phyloP scores from a whole-genome alignment of 2,888 invertebrate species.

The Heteromurus nitidus region DNA sequence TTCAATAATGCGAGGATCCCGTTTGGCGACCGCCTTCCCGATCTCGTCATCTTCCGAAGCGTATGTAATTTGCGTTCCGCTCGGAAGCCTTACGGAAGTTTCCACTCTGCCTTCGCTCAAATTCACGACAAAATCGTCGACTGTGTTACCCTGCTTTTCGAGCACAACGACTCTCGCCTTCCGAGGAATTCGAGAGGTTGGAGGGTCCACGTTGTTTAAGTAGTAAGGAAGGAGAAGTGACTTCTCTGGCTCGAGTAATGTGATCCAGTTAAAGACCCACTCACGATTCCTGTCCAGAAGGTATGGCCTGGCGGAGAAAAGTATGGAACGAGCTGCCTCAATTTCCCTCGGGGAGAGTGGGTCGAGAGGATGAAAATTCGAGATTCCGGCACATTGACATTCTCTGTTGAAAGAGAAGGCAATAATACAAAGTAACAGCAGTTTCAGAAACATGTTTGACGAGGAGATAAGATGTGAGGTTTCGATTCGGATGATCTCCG shows the following conservation, averaged over 20 bases:
- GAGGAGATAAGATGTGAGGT: no score
- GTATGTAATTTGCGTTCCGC: slow-evolving; percentile 2
- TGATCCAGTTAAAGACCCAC: slow-evolving; percentile 38
- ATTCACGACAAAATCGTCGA: slow-evolving; percentile 45
- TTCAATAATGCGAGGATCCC: slow-evolving; percentile 3
- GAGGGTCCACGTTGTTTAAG: slow-evolving; percentile 23
- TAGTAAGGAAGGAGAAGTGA: slow-evolving; percentile 6
- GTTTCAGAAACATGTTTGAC: no score
- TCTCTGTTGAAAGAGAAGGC: no score
- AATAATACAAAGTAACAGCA: no score
- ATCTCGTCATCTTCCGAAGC: slow-evolving; percentile 35
- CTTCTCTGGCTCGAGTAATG: slow-evolving; percentile 46
- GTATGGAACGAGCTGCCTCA: background rate
- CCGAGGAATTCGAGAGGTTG: slow-evolving; percentile 23
- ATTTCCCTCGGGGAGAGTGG: slow-evolving; percentile 30
- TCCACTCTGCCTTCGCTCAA: slow-evolving; percentile 51
- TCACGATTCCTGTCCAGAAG: background rate
- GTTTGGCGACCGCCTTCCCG: background rate
- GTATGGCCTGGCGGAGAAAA: background rate
- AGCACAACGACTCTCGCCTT: slow-evolving; percentile 32
- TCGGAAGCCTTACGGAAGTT: slow-evolving; percentile 22
- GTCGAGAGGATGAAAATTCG: slow-evolving; percentile 26
- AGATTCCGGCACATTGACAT: no score
- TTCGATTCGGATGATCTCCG: no score
- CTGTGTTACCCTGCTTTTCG: background rate